Conservation (phyloP, 37 sponge, comb jelly and placozoan genomes). For the Halichondria panicea region DNA sequence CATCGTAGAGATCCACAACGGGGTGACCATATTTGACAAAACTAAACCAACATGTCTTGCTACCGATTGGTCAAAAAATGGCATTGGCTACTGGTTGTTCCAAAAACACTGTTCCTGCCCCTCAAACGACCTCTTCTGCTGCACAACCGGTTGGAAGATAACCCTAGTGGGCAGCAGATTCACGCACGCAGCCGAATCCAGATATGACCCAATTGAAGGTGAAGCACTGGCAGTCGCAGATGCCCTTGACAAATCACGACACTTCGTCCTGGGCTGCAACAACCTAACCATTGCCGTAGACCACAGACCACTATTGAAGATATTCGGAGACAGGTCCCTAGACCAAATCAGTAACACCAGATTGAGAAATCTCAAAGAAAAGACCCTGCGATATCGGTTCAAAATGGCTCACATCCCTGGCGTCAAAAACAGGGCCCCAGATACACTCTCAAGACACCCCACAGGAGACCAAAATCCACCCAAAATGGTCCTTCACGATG, state of each 20-base stretch:
- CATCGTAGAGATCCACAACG: slow-evolving; percentile 1
- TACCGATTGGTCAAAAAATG: slow-evolving; percentile 16
- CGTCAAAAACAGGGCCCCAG: slow-evolving; percentile 38
- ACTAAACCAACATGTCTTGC: slow-evolving; percentile 26
- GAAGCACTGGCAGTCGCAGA: slow-evolving; percentile 21
- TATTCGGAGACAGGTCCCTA: slow-evolving; percentile 15
- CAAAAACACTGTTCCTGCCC: slow-evolving; percentile 14
- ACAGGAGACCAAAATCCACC: slow-evolving; percentile 1
- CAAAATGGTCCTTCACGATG: slow-evolving; percentile 4
- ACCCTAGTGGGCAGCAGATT: slow-evolving; percentile 20
- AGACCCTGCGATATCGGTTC: slow-evolving; percentile 9
- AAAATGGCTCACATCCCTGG: slow-evolving; percentile 50
- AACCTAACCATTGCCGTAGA: slow-evolving; percentile 21
- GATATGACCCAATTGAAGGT: slow-evolving; percentile 10
- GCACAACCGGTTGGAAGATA: slow-evolving; percentile 10
- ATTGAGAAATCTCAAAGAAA: slow-evolving; percentile 8
- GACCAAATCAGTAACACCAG: slow-evolving; percentile 11
- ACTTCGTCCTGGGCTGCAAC: slow-evolving; percentile 16
- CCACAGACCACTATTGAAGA: slow-evolving; percentile 10
- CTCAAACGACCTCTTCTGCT: slow-evolving; percentile 3
- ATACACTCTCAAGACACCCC: slow-evolving; percentile 16
- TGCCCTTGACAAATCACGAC: slow-evolving; percentile 14
- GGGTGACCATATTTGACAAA: slow-evolving; percentile 21
- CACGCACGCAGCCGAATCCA: slow-evolving; percentile 13
- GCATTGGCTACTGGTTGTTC: slow-evolving; percentile 14